These are phyloP conservation scores for Tenrec ecaudatus DNA, from an alignment of 2,113 vertebrate species.

Conservation along the genomic window DNA sequence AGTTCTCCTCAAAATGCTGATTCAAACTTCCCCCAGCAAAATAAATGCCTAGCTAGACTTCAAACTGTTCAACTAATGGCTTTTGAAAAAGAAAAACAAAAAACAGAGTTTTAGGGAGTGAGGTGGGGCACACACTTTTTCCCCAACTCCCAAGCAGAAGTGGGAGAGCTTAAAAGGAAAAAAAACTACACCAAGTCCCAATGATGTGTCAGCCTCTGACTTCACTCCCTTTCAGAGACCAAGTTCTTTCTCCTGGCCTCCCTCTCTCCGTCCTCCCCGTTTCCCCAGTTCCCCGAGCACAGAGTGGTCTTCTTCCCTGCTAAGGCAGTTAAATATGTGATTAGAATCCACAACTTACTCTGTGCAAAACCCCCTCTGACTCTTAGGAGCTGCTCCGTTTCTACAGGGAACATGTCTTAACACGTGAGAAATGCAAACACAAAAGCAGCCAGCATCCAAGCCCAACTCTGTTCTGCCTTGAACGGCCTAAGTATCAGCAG, in stretches of 20 bases:
- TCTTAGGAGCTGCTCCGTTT: conserved; percentile 21
- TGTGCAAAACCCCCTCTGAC: conserved; percentile 27
- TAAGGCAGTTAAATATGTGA: neutral
- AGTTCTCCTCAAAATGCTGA: conserved; percentile 47
- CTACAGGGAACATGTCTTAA: conserved; percentile 47
- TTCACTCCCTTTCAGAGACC: conserved; percentile 11
- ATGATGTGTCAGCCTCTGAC: conserved; percentile 31
- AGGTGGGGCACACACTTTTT: neutral
- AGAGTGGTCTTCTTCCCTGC: conserved; percentile 24
- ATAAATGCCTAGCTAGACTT: conserved; percentile 23
- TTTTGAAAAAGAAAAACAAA: neutral
- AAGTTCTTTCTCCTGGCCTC: neutral
- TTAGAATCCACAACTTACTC: conserved; percentile 24
- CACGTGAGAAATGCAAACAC: conserved; percentile 38
- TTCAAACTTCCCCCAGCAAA: neutral
- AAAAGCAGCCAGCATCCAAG: conserved; percentile 47
- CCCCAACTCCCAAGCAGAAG: neutral
- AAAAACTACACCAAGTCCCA: conserved; percentile 30
- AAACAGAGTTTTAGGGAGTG: neutral
- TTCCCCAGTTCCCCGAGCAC: too few species aligned
- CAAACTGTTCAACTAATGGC: conserved; percentile 51
- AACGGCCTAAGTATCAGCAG: neutral
- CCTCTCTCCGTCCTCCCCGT: neutral
- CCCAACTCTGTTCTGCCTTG: neutral
- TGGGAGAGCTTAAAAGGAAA: conserved; percentile 1